Evolutionary conservation across 1,140 invertebrate genomes (phyloP).

Genomic region (Campodea augens): DNA sequence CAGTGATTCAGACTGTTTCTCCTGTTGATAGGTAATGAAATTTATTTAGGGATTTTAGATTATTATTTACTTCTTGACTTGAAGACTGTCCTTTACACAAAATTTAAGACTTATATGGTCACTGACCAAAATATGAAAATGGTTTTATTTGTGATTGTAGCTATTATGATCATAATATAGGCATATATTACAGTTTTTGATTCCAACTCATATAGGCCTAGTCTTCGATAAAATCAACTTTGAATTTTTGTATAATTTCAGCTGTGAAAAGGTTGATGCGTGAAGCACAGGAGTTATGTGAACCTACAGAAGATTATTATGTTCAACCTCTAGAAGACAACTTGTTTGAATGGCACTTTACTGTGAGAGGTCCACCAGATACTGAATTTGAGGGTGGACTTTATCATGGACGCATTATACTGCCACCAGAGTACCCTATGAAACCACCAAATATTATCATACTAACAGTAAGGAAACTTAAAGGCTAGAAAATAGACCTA

Average conservation of each 20-base stretch:
- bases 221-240: too few relatives aligned
- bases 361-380: slow-evolving; percentile 64
- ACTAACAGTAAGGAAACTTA: slow-evolving; percentile 47
- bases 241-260: slow-evolving; percentile 21
- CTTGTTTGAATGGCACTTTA: slow-evolving; percentile 97
- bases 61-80: too few relatives aligned
- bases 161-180: too few relatives aligned
- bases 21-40: too few relatives aligned
- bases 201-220: too few relatives aligned
- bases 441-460: slow-evolving; percentile 91
- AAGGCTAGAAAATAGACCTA: background rate
- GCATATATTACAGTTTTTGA: too few relatives aligned
- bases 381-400: slow-evolving; percentile 77
- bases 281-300: slow-evolving; percentile 68
- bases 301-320: slow-evolving; percentile 75
- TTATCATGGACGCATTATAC: slow-evolving; percentile 78
- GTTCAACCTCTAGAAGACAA: slow-evolving; percentile 86
- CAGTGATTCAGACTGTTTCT: too few relatives aligned
- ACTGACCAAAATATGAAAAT: too few relatives aligned
- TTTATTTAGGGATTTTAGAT: too few relatives aligned
- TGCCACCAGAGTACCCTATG: slow-evolving; percentile 90
- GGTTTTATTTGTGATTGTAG: too few relatives aligned
- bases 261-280: slow-evolving; percentile 87
- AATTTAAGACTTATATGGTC: too few relatives aligned
- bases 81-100: too few relatives aligned